Base-by-base conservation (phyloP, 2,113 vertebrate species). In the Cisticola juncidis region DNA sequence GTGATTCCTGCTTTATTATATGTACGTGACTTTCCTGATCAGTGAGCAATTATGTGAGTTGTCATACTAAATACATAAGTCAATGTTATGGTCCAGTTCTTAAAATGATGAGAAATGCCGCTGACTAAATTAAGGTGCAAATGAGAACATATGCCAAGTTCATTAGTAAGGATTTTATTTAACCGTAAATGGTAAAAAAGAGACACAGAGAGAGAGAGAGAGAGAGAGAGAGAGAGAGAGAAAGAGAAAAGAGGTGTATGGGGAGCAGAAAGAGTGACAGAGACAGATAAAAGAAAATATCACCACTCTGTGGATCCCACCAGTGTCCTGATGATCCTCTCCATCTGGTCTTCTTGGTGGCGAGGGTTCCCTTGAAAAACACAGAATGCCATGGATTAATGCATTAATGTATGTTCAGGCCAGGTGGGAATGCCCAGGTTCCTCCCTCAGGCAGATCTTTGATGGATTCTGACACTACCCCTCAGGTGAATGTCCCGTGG, bases 401-500 rank as follows among this genome's bases (percentile, higher is more conserved):
- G 23, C 7, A 38, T 62, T 9, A 14, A 26, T 54, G 23, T 9
- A 18, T 1, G 4, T 38, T 36, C 11, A 62, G 40, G 22, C 47
- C 57, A 33, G 22, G 21, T 71, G 38, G 26, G 57, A 53, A 45
- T 53, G 66, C 22, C 11, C 68, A 53, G 38, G 16, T 22, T 7
- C 22, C 21, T 45, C 17, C 11, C 57, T 29, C 4, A 5, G 42
- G 28, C 9, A n/a, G 18, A 8, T n/a, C 11, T 58, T 28, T n/a
- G 53, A 28, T 58, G 64, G 35, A 69, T 69, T 9, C 35, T 81
- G 64, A 69, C 35, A 22, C 18, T 12, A 11, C 28, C n/a, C 40
- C 42, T 69, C 64, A 18, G 0, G 0, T n/a, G 35, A n/a, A 26
- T 28, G 29, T n/a, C 53, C 78, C 0, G 0, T 57, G 28, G 35